phyloP scores from a whole-genome alignment of 2,888 invertebrate genomes.

The Aquatica leii region DNA sequence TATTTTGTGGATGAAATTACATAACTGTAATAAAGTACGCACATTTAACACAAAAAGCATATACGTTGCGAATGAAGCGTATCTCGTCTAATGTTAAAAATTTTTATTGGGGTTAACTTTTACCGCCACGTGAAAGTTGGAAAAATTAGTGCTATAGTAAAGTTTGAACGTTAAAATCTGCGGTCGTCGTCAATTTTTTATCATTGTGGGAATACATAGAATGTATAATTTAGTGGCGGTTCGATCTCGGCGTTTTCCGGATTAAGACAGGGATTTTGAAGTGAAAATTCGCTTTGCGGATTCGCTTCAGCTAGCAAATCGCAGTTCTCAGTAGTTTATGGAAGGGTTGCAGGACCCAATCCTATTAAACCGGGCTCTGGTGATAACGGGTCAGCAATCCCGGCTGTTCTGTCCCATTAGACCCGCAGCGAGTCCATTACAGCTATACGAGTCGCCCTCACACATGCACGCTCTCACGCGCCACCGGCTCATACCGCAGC shows the following conservation, averaged over 20 bases:
- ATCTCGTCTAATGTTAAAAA: no score
- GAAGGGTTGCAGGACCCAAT: constrained; percentile 50
- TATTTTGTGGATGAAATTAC: neutral
- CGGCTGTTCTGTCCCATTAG: constrained; percentile 55
- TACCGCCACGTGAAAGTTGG: constrained; percentile 10
- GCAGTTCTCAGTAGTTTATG: constrained; percentile 54
- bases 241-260: constrained; percentile 39
- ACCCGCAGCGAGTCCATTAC: constrained; percentile 52
- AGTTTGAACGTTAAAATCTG: constrained; percentile 10
- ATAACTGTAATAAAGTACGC: constrained; percentile 1
- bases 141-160: constrained; percentile 13
- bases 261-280: constrained; percentile 50
- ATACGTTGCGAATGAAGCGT: neutral
- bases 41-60: neutral
- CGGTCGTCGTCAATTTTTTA: constrained; percentile 13
- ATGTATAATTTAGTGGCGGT: constrained; percentile 42
- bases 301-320: constrained; percentile 49
- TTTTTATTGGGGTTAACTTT: constrained; percentile 2
- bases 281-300: constrained; percentile 55
- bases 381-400: constrained; percentile 58
- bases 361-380: constrained; percentile 53
- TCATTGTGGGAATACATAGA: constrained; percentile 24
- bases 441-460: constrained; percentile 38
- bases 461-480: constrained; percentile 31
- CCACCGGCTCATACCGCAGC: constrained; percentile 32